phyloP scores from a whole-genome alignment of 1,140 invertebrate species.

The Argopecten irradians region DNA sequence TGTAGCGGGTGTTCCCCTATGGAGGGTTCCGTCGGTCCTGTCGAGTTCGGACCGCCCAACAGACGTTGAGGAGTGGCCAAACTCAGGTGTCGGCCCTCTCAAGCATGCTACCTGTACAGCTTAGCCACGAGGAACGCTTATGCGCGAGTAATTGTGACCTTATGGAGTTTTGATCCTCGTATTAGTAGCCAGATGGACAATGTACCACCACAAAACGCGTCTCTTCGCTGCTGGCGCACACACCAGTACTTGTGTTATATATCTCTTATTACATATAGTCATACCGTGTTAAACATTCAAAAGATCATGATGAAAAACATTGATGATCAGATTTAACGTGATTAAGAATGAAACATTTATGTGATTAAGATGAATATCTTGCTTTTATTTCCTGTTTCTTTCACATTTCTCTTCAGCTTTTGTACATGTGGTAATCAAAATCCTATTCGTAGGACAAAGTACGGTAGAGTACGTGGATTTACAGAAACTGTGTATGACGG shows the following conservation, averaged over 20 bases:
- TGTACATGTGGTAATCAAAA: constrained; percentile 15
- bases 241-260: neutral
- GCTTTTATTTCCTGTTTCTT: neutral
- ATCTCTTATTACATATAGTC: neutral
- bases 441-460: neutral
- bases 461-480: neutral
- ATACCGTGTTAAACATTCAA: neutral
- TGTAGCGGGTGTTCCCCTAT: neutral
- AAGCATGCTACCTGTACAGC: neutral
- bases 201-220: neutral
- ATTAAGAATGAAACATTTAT: constrained; percentile 14
- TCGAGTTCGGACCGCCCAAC: neutral
- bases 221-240: neutral
- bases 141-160: neutral
- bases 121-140: neutral
- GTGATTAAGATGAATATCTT: constrained; percentile 18
- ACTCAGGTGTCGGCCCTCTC: neutral
- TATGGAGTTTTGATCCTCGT: neutral
- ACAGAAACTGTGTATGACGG: neutral
- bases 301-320: neutral
- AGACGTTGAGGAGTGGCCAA: neutral
- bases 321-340: neutral
- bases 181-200: neutral
- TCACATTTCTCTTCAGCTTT: constrained; percentile 11
- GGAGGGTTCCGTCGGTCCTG: neutral